Base-by-base conservation (phyloP, 1,140 invertebrate genomes). In the Aphaenogaster rudis region DNA sequence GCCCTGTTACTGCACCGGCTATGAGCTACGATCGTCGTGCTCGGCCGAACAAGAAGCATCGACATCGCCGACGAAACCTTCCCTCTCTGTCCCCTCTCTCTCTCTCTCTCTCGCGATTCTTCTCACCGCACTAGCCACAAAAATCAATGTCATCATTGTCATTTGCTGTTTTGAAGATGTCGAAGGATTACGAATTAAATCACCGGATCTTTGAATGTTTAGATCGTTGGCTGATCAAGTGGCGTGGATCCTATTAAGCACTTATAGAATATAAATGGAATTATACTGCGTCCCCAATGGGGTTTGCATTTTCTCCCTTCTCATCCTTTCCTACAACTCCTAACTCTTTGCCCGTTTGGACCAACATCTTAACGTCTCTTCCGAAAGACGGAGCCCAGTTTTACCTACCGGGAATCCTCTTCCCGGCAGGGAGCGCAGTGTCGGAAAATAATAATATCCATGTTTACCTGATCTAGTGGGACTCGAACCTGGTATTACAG, bases 21-120 rank as follows among this genome's bases (percentile, higher is more conserved):
- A 71, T 71, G 79, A 71, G 66, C 50, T 81, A 81, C 48, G 78
- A 48, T 81, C 39, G 66, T 54, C 36, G 79, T 71, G 79, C 79
- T 71, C 66, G 39, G 39, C 52, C 78, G 66, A 85, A 61, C 66
- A 57, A 33, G 67, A 45, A 72, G 39, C 86, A 69, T 87, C 69
- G 72, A 87, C 80, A 63, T 57, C 71, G 48, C 13, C 85, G 61
- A 59, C 52, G 28, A 74, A 87, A 63, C 5, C 52, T 63, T 61
- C 13, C 4, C 17, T 77, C 42, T 50, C 39, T n/a, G 17, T 7
- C 28, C 36, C 9, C 21, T 63, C n/a, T 76, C 39, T 21, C 21
- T 21, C n/a, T 21, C n/a, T 64, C 63, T 69, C 21, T 66, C 54
- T 36, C 13, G 64, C 15, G 64, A 15, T 63, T 69, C n/a, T 69